Conservation (phyloP, 2,888 invertebrate species). For the Trichogramma dendrolimi region DNA sequence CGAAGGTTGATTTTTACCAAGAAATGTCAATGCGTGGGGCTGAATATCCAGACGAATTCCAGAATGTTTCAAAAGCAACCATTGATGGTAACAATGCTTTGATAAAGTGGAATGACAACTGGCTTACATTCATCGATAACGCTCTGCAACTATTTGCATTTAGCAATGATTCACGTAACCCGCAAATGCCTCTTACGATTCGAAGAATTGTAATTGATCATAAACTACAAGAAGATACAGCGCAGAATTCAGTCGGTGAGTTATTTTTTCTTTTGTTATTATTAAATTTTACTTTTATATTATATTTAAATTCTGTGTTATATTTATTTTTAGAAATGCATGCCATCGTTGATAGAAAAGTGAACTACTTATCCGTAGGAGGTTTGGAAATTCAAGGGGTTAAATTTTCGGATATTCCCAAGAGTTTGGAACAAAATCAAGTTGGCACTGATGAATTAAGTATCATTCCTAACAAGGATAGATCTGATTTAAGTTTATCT, state of each 20-base stretch:
- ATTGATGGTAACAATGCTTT: constrained; percentile 47
- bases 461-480: constrained; percentile 10
- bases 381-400: constrained; percentile 60
- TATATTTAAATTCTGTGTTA: no score
- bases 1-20: constrained; percentile 47
- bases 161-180: constrained; percentile 48
- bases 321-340: constrained; percentile 10
- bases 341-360: constrained; percentile 37
- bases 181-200: constrained; percentile 59
- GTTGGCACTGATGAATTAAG: constrained; percentile 1
- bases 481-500: constrained; percentile 2
- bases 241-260: constrained; percentile 10
- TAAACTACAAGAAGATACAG: constrained; percentile 37
- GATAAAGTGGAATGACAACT: constrained; percentile 60
- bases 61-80: constrained; percentile 54
- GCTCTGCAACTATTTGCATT: constrained; percentile 62
- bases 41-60: constrained; percentile 54
- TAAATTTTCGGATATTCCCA: constrained; percentile 42
- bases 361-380: constrained; percentile 53
- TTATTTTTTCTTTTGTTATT: neutral
- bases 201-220: constrained; percentile 58
- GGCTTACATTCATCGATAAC: constrained; percentile 66
- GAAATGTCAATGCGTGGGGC: constrained; percentile 56
- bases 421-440: constrained; percentile 8
- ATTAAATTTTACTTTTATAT: no score